Conservation (phyloP, 2,113 vertebrate species). For the Agapornis roseicollis region DNA sequence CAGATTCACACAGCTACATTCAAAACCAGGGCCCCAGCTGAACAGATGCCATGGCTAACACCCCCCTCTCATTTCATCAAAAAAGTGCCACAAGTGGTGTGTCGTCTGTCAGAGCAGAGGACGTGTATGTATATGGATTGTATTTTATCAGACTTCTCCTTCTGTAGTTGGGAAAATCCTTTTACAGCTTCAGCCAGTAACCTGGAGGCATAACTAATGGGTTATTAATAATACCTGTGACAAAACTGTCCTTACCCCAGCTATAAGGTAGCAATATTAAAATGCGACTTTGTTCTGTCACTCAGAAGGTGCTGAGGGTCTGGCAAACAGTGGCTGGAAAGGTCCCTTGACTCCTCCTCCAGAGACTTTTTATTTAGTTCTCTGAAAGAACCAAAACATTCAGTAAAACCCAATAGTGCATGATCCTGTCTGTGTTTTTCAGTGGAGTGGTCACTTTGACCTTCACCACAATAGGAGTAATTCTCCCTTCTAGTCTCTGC, state of each 20-base stretch:
- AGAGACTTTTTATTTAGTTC: not conserved
- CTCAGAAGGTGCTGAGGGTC: not conserved
- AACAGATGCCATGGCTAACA: constrained; percentile 53
- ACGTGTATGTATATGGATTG: rapidly evolving
- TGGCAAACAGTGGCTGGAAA: not conserved
- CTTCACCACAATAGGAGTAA: not conserved
- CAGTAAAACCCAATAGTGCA: not conserved
- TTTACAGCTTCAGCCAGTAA: not conserved
- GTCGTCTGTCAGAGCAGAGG: not conserved
- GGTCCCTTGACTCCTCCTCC: not conserved
- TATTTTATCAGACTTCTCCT: not conserved
- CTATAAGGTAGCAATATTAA: not conserved
- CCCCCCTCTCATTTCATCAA: not conserved
- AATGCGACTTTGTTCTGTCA: not conserved
- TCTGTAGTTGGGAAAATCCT: not conserved
- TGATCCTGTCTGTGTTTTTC: not conserved
- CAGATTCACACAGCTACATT: constrained; percentile 14
- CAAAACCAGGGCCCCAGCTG: constrained; percentile 35
- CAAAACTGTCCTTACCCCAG: not conserved
- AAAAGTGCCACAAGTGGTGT: constrained; percentile 42
- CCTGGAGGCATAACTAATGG: not conserved
- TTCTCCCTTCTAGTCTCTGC: not conserved
- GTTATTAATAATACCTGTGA: not conserved
- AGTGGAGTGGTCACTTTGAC: not conserved
- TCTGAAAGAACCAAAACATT: not conserved